Percentiles rank a stretch among this genome's conserved stretches.
Evolutionary conservation across 2,888 invertebrate species (phyloP).

Genomic region (Linyphia triangularis): DNA sequence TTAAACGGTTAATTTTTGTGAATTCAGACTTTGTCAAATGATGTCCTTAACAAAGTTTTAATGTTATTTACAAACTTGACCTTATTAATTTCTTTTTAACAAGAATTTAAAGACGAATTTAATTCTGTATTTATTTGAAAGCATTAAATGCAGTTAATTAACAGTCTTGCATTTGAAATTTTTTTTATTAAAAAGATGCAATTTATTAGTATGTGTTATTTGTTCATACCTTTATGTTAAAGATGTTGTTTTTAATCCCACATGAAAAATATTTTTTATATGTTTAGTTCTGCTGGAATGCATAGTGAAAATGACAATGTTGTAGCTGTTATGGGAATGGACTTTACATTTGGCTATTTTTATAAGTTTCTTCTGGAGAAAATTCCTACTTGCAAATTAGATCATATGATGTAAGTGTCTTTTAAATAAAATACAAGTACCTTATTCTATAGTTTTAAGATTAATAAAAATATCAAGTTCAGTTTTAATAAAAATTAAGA

Average conservation of each 20-base stretch:
- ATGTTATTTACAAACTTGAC: too few relatives aligned
- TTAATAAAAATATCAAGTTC: too few relatives aligned
- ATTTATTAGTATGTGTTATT: background rate
- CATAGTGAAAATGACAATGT: slow-evolving; percentile 83
- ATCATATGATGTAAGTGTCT: slow-evolving; percentile 78
- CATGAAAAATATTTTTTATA: background rate
- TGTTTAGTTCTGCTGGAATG: slow-evolving; percentile 80
- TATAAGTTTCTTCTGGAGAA: slow-evolving; percentile 85
- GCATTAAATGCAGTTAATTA: too few relatives aligned
- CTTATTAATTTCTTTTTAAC: too few relatives aligned
- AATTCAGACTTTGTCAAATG: too few relatives aligned
- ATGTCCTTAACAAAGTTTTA: too few relatives aligned
- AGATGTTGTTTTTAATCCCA: too few relatives aligned
- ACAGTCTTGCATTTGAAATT: background rate
- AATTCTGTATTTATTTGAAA: too few relatives aligned
- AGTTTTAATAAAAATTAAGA: too few relatives aligned
- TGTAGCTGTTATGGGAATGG: slow-evolving; percentile 89
- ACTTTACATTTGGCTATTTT: slow-evolving; percentile 91
- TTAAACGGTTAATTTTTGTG: too few relatives aligned
- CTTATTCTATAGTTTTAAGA: too few relatives aligned
- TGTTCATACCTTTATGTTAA: background rate
- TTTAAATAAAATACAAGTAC: background rate
- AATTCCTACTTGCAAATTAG: slow-evolving; percentile 79
- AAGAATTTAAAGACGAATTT: too few relatives aligned
- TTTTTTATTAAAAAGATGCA: background rate